Base-by-base conservation (phyloP, 23 tunicate genomes). In the Clavelina lepadiformis region DNA sequence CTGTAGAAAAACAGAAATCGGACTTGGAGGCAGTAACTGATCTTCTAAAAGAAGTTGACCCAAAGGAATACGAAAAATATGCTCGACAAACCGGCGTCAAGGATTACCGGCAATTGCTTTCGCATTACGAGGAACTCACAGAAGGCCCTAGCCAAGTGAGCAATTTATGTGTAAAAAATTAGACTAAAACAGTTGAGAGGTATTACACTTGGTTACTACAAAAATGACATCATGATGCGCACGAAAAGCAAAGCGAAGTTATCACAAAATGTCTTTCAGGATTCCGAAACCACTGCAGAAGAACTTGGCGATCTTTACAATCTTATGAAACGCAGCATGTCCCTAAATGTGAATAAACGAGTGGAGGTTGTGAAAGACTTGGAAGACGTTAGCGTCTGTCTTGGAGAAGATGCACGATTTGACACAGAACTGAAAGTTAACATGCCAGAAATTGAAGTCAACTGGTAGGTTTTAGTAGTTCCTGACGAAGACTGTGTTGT, bases 1-100 rank as follows among this genome's bases (percentile, higher is more conserved):
- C 61, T 30, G 76, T 75, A 61, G 98, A 91, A 63, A 62, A 70
- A 36, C 38, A 80, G 56, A 75, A 79, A 54, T 38, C 45, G 15
- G 79, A 82, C 41, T 56, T 82, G 58, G 74, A 75, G 24, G 56
- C 51, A 28, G 55, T 86, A 29, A 24, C 31, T 24, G 95, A 86
- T 18, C 78, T 86, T 19, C 65, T 91, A 46, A 83, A 71, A 46
- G 98, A 91, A 52, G 98, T 91, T 31, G 98, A 91, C 69, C 98
- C 98, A 18, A 91, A 91, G 38, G 98, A 91, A 70, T 91, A 91
- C 36, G 98, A 91, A 45, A 91, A 91, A 55, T 91, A 91, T 38
- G 98, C 98, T 1, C 64, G 88, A 21, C 75, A 82, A 55, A 82
- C 64, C 70, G 98, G 98, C 34, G 70, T 91, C 72, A 91, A 82